phyloP scores from a whole-genome alignment of 2,797 vertebrate species.

The Heliangelus exortis region DNA sequence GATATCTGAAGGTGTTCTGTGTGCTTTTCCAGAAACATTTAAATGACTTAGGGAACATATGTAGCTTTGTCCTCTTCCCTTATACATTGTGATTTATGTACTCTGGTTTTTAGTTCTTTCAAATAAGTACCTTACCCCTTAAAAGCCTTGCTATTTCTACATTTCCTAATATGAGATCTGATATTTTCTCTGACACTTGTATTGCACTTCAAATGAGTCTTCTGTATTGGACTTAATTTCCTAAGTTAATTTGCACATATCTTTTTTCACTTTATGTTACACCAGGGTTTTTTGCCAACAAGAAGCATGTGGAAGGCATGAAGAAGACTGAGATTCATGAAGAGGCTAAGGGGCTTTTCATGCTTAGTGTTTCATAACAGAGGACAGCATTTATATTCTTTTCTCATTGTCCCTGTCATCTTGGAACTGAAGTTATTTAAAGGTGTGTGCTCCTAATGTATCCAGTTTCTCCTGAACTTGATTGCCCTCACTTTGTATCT shows the following conservation, averaged over 20 bases:
- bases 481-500: not conserved
- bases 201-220: not conserved
- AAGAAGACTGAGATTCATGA: not conserved
- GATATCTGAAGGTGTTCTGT: not conserved
- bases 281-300: not conserved
- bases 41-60: not conserved
- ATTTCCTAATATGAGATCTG: not conserved
- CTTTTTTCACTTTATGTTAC: not conserved
- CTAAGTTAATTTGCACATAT: not conserved
- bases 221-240: not conserved
- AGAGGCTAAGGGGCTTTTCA: not conserved
- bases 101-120: not conserved
- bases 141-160: not conserved
- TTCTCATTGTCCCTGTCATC: not conserved
- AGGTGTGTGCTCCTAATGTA: not conserved
- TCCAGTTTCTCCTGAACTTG: not conserved
- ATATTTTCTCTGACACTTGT: not conserved
- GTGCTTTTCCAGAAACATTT: not conserved
- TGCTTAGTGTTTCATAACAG: not conserved
- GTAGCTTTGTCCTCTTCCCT: not conserved
- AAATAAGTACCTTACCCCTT: not conserved
- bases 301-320: not conserved
- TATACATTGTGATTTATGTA: not conserved
- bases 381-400: not conserved
- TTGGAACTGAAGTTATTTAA: not conserved